Percentiles rank a stretch among this genome's conserved stretches.
Conservation (phyloP, 2,797 vertebrate species). For the Leptodactylus fallax region DNA sequence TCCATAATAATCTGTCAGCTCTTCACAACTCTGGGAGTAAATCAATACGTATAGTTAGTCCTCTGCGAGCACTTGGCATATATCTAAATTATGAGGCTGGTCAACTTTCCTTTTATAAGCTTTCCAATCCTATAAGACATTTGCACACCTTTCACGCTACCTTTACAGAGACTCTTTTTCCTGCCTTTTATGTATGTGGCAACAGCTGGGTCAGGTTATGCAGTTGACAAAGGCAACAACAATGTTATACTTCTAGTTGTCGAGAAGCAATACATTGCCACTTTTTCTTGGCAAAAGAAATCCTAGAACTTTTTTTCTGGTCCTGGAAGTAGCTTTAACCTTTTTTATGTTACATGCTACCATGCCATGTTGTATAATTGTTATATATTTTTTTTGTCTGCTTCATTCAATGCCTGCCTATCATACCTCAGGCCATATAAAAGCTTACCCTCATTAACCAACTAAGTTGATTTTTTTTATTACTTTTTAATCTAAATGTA, state of each 20-base stretch:
- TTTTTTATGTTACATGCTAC: too few species aligned
- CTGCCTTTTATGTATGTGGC: constrained; percentile 35
- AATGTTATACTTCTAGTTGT: not conserved
- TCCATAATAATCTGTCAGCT: constrained; percentile 1
- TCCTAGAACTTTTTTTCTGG: too few species aligned
- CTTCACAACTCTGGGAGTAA: constrained; percentile 27
- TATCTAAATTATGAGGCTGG: constrained; percentile 42
- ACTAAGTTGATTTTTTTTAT: too few species aligned
- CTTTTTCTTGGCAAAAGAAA: too few species aligned
- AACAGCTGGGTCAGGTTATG: constrained; percentile 22
- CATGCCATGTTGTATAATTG: too few species aligned
- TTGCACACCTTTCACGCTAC: constrained; percentile 30
- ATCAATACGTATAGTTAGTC: not conserved
- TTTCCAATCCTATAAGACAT: not conserved
- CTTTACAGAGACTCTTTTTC: constrained; percentile 34
- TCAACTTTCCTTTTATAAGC: constrained; percentile 31
- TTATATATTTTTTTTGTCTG: too few species aligned
- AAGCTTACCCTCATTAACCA: too few species aligned
- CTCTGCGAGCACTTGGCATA: not conserved
- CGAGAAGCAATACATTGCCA: too few species aligned
- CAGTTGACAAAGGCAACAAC: not conserved
- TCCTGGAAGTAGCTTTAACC: too few species aligned
- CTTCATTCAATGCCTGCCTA: too few species aligned
- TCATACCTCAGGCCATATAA: too few species aligned
- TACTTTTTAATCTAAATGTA: too few species aligned